Evolutionary conservation across 1,140 invertebrate species (phyloP).

Genomic region (Hetaerina americana): DNA sequence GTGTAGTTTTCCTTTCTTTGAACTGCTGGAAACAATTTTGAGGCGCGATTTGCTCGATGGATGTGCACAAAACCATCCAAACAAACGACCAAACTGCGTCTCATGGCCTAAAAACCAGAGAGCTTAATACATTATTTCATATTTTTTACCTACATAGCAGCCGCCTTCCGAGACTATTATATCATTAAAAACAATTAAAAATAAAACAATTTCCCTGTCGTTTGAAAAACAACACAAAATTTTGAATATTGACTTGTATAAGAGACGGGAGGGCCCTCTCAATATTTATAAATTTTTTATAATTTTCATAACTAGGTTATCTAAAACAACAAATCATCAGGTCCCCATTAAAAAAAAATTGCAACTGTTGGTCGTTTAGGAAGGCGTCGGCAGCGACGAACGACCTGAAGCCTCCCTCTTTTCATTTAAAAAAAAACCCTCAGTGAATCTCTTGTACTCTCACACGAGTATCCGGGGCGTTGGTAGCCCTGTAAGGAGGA

Average conservation of each 20-base stretch:
- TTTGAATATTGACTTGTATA: not conserved
- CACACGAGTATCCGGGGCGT: no score
- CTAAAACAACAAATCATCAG: not conserved
- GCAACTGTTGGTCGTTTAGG: not conserved
- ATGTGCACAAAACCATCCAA: no score
- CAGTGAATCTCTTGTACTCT: no score
- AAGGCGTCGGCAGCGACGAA: not conserved
- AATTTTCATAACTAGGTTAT: constrained; percentile 1
- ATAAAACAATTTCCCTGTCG: not conserved
- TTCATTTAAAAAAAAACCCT: no score
- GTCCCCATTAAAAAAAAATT: not conserved
- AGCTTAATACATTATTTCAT: not conserved
- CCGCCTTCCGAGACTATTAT: not conserved
- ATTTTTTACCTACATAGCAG: no score
- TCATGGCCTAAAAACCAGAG: not conserved
- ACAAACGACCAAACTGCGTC: not conserved
- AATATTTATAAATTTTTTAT: not conserved
- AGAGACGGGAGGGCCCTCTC: not conserved
- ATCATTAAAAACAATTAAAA: not conserved
- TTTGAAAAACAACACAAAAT: not conserved
- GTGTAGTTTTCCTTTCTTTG: not conserved
- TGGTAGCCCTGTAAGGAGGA: no score
- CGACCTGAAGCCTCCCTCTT: no score
- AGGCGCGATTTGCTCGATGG: not conserved
- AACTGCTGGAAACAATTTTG: constrained; percentile 10